Base-by-base conservation (phyloP, 2,888 invertebrate genomes). In the Hipparchia sbordonii region DNA sequence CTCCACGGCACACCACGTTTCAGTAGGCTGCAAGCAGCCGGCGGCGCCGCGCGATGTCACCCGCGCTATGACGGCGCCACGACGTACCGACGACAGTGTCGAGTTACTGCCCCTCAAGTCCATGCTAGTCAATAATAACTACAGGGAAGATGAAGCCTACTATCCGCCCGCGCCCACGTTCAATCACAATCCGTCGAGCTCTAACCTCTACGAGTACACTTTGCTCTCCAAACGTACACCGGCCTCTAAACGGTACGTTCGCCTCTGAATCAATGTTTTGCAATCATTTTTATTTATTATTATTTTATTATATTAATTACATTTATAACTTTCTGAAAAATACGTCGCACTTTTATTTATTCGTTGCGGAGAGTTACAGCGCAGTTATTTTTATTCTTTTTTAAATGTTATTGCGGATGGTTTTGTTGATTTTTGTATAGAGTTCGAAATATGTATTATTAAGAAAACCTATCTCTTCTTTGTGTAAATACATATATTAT, bases 161-260 rank as follows among this genome's bases (percentile, higher is more conserved):
- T 93, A 90, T 76, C 87, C 89, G 12, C 90, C 89, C 57, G 81
- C 87, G 72, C 87, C 87, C 67, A 83, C 84, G 59, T 85, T 87
- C 77, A 86, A 85, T 77, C 87, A 84, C 71, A 87, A 88, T 73
- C 91, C 92, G 0, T 91, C 93, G 66, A 88, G 86, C 51, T 88
- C 92, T 1, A 92, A 88, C 76, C 81, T 88, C 48, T 83, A 87
- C 79, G 94, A 94, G 57, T 94, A 94, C 77, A 89, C 91, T 65
- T 81, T 93, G 76, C 86, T 94, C 71, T 94, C 94, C 57, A 94
- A 94, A 79, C 84, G 94, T 78, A 93, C 94, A 76, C 93, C 93
- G 87, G 94, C 93, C 71, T 94, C 93, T 2, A 94, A 94, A 86
- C 87, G 93, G 94, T 93, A 85, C 69, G 72, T 78, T 74, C 52